These are phyloP conservation scores for Dufourea novaeangliae DNA, from an alignment of 1,140 invertebrate genomes.

Conservation along the genomic window DNA sequence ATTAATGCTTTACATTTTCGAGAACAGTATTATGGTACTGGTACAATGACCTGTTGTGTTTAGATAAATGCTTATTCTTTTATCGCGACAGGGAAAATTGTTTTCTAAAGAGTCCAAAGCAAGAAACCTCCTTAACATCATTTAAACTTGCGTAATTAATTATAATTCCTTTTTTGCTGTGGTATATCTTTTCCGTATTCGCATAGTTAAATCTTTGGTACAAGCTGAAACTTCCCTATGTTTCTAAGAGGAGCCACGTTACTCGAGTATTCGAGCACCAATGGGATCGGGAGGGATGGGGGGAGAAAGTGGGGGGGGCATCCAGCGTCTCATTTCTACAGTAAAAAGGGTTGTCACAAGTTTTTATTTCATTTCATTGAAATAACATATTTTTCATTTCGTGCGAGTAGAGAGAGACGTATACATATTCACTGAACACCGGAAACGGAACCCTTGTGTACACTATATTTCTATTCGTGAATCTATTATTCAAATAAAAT, in stretches of 20 bases:
- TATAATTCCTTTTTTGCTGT: neutral
- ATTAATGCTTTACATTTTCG: too few species aligned
- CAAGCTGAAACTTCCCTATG: conserved; percentile 3
- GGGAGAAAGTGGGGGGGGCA: too few species aligned
- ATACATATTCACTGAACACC: too few species aligned
- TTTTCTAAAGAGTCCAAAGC: neutral
- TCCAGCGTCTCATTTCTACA: neutral
- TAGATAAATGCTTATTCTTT: too few species aligned
- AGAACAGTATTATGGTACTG: too few species aligned
- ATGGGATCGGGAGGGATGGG: neutral
- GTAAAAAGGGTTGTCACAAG: neutral
- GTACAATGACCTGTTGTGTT: too few species aligned
- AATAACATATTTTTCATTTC: too few species aligned
- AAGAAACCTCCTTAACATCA: neutral
- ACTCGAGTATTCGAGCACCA: neutral
- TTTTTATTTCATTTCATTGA: neutral
- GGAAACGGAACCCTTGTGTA: too few species aligned
- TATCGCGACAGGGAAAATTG: too few species aligned
- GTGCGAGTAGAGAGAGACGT: too few species aligned
- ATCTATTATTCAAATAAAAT: too few species aligned
- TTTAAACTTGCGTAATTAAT: neutral
- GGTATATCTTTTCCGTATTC: conserved; percentile 8
- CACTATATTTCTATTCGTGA: too few species aligned
- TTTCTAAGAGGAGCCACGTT: conserved; percentile 19
- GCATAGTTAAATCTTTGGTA: neutral